Percentiles rank a stretch among this genome's conserved stretches.
Evolutionary conservation across 1,140 invertebrate species (phyloP).

Genomic region (Galleria mellonella): DNA sequence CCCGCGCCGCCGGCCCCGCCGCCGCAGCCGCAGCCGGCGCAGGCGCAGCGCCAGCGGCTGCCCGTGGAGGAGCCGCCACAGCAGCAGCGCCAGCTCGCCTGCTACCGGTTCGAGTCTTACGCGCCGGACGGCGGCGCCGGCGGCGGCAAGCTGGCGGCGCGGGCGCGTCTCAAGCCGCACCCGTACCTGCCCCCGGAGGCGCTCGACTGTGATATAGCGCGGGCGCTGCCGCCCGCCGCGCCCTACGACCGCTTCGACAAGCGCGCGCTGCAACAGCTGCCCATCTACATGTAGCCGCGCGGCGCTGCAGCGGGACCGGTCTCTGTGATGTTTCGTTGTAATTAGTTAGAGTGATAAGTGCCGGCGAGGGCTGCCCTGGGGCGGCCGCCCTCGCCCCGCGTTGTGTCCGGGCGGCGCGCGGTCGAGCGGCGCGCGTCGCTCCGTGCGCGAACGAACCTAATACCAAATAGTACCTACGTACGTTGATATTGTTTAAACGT

Average conservation of each 20-base stretch:
- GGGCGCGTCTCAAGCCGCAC: slow-evolving; percentile 53
- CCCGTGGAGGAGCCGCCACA: slow-evolving; percentile 18
- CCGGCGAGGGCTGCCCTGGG: slow-evolving; percentile 14
- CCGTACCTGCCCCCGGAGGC: slow-evolving; percentile 57
- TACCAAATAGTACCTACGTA: slow-evolving; percentile 65
- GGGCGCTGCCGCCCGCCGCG: slow-evolving; percentile 45
- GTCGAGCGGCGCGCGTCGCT: slow-evolving; percentile 11
- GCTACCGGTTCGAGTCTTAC: slow-evolving; percentile 38
- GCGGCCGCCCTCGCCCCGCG: slow-evolving; percentile 7
- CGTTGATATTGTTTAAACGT: slow-evolving; percentile 59
- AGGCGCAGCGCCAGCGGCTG: slow-evolving; percentile 19
- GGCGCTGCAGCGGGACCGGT: slow-evolving; percentile 24
- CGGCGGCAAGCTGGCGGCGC: slow-evolving; percentile 32
- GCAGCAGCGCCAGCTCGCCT: slow-evolving; percentile 21
- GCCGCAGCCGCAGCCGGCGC: slow-evolving; percentile 25
- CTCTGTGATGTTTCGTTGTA: slow-evolving; percentile 64
- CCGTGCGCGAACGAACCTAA: slow-evolving; percentile 35
- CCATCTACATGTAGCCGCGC: slow-evolving; percentile 63
- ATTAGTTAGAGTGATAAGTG: slow-evolving; percentile 57
- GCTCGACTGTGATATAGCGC: slow-evolving; percentile 60
- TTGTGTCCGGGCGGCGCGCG: slow-evolving; percentile 7
- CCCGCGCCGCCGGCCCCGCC: slow-evolving; percentile 18
- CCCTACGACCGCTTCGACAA: slow-evolving; percentile 68
- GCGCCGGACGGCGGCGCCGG: slow-evolving; percentile 24
- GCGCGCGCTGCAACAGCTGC: slow-evolving; percentile 65